phyloP scores from a whole-genome alignment of 2,797 vertebrate species.

The Gambelia wislizenii region DNA sequence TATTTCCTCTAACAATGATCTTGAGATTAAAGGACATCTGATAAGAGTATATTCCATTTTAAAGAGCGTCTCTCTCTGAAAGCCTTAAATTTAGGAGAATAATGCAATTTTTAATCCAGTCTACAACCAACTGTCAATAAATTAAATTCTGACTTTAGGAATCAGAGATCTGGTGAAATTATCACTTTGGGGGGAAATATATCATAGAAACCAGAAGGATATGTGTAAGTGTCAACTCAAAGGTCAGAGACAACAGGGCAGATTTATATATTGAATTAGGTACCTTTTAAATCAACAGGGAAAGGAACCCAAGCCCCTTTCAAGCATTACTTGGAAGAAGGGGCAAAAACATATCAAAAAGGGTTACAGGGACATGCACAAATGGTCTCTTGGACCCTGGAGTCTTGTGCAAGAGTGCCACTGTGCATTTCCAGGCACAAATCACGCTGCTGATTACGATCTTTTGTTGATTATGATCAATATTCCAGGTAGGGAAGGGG shows the following conservation, averaged over 20 bases:
- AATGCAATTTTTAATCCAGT: background rate
- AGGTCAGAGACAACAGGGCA: background rate
- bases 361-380: background rate
- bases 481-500: background rate
- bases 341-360: background rate
- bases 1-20: constrained; percentile 14
- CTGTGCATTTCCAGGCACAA: no score
- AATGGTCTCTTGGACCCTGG: background rate
- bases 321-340: background rate
- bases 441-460: no score
- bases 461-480: no score
- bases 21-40: constrained; percentile 15
- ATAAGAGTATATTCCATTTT: constrained; percentile 9
- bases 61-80: constrained; percentile 1
- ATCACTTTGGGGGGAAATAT: background rate
- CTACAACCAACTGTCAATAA: background rate
- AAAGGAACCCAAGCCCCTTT: background rate
- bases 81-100: background rate
- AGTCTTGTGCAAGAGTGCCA: no score
- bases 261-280: background rate
- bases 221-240: no score
- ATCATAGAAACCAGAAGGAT: background rate
- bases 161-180: background rate
- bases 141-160: background rate
- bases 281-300: background rate